These are phyloP conservation scores for Hirtodrosophila cameraria DNA, from an alignment of 2,888 invertebrate species.

Conservation along the genomic window DNA sequence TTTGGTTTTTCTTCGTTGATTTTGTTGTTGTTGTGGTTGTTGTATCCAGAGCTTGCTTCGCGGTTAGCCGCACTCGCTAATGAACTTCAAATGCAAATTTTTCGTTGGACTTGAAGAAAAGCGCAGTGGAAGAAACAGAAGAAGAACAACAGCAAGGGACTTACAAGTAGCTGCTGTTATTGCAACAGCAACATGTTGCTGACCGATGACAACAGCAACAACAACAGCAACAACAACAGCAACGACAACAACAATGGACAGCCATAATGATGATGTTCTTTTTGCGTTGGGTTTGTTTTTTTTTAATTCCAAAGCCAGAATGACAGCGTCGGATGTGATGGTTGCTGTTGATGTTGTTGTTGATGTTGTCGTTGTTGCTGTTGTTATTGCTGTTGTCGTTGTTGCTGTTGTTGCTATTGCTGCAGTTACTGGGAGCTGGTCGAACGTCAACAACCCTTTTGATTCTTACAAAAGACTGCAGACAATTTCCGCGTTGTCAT, in stretches of 20 bases:
- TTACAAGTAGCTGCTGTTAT: conserved; percentile 53
- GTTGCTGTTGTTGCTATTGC: conserved; percentile 19
- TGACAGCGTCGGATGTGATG: conserved; percentile 68
- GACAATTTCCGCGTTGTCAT: conserved; percentile 75
- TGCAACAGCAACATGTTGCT: conserved; percentile 51
- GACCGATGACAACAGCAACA: conserved; percentile 31
- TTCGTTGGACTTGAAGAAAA: conserved; percentile 46
- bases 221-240: conserved; percentile 7
- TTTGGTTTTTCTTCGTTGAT: conserved; percentile 28
- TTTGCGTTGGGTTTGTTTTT: conserved; percentile 39
- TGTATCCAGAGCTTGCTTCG: conserved; percentile 43
- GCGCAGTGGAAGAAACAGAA: conserved; percentile 20
- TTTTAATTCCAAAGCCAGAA: conserved; percentile 51
- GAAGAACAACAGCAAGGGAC: conserved; percentile 37
- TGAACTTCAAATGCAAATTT: conserved; percentile 79
- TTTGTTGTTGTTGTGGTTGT: conserved; percentile 40
- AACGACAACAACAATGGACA: conserved; percentile 52
- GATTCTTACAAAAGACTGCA: conserved; percentile 43
- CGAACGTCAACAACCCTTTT: conserved; percentile 61
- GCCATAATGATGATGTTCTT: conserved; percentile 73
- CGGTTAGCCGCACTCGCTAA: conserved; percentile 66
- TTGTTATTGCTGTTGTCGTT: conserved; percentile 10
- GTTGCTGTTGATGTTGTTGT: conserved; percentile 35
- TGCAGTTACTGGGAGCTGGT: conserved; percentile 31
- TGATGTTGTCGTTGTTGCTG: conserved; percentile 11